Evolutionary conservation across 2,113 vertebrate genomes (phyloP).

Genomic region (Elaphurus davidianus): DNA sequence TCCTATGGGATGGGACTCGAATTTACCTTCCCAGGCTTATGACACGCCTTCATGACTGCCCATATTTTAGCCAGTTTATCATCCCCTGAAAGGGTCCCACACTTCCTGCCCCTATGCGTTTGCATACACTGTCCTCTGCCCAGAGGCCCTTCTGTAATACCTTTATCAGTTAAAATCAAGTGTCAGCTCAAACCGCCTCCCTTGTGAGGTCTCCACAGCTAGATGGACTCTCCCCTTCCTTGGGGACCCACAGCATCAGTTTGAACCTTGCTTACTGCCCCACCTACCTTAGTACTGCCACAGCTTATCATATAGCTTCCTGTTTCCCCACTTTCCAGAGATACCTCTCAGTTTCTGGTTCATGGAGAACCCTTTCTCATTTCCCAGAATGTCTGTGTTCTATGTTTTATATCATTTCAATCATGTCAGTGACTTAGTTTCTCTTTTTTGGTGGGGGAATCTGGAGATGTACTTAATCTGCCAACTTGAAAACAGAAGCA

Average conservation of each 20-base stretch:
- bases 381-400: not conserved
- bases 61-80: not conserved
- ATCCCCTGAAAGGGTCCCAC: not conserved
- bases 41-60: not conserved
- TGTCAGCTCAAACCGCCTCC: not conserved
- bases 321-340: not conserved
- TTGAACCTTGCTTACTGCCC: not conserved
- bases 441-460: not conserved
- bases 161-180: not conserved
- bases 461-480: not conserved
- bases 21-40: not conserved
- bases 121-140: not conserved
- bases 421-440: not conserved
- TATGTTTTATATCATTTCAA: not conserved
- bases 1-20: not conserved
- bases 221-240: not conserved
- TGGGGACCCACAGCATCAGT: not conserved
- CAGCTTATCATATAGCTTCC: not conserved
- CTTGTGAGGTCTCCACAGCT: not conserved
- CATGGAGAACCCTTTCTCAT: not conserved
- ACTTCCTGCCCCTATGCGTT: rapidly evolving
- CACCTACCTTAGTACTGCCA: rapidly evolving
- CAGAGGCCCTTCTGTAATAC: not conserved
- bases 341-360: not conserved
- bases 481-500: not conserved